Evolutionary conservation across 2,888 invertebrate genomes (phyloP), one percentile per base, ranked within the genome.

Genomic region (Ichneumoninae sp.): DNA sequence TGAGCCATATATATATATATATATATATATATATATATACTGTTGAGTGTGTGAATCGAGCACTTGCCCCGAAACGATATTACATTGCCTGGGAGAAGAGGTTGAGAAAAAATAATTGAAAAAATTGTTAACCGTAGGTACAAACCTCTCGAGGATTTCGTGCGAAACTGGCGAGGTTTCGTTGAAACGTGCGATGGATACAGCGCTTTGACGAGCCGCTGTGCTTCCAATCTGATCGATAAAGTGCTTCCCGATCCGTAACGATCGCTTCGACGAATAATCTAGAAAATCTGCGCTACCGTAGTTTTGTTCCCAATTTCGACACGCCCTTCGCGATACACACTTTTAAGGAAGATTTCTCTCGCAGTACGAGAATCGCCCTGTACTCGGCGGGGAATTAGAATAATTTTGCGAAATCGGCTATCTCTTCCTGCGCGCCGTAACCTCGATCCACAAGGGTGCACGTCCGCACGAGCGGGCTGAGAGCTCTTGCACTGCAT

Each of bases 351-450:
- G n/a, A n/a, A 52, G 8, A 50, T 47, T 66, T 60, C 66, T 40
- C 19, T 36, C 2, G 40, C 36, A 16, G 50, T 30, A 79, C 47
- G 40, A 75, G 19, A 16, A 83, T 77, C 54, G 36, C 26, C 8
- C 16, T 10, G 30, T 70, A 26, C 44, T 68, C 54, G 47, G 13
- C 50, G 10, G 70, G 63, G 52, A 85, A 85, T 85, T 85, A 76
- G 63, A 76, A 83, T 83, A 47, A 85, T 83, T 76, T 71, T 63
- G 30, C 22, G 52, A 80, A 83, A 83, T 80, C 78, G 70, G 57
- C 74, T 71, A 75, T 71, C 66, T 50, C 50, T 60, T 26, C 10
- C 8, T 22, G 44, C 4, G 22, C 74, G 44, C n/a, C 54, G 65
- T 52, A 47, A 74, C 66, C n/a, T 19, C 54, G 26, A 13, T 81